phyloP scores from a whole-genome alignment of 2,888 invertebrate genomes.

The Mechanitis messenoides region DNA sequence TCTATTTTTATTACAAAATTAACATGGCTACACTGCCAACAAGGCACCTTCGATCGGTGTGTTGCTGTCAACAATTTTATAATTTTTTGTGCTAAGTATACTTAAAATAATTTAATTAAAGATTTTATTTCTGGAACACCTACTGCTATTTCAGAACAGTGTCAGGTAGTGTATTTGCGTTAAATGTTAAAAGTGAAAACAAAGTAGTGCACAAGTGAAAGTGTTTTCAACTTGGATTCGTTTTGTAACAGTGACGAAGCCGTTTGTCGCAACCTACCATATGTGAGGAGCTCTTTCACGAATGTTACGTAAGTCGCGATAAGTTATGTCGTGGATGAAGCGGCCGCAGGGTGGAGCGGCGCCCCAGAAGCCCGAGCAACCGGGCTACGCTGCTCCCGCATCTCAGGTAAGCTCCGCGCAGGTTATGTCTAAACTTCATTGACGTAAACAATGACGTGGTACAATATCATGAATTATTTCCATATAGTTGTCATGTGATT shows the following conservation, averaged over 20 bases:
- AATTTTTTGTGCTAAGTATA: slow-evolving; percentile 38
- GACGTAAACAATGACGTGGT: slow-evolving; percentile 72
- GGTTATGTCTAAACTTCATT: slow-evolving; percentile 44
- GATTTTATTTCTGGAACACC: slow-evolving; percentile 31
- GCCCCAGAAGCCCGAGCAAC: slow-evolving; percentile 48
- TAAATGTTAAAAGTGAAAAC: slow-evolving; percentile 20
- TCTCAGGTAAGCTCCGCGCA: slow-evolving; percentile 55
- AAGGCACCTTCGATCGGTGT: slow-evolving; percentile 76
- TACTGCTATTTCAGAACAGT: neutral
- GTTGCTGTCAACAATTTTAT: slow-evolving; percentile 65
- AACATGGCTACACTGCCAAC: slow-evolving; percentile 70
- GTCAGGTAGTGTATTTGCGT: slow-evolving; percentile 14
- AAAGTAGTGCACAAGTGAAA: slow-evolving; percentile 54
- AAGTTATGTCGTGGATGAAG: slow-evolving; percentile 72
- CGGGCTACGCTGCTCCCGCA: slow-evolving; percentile 49
- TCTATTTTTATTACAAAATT: slow-evolving; percentile 17
- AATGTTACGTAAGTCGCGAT: slow-evolving; percentile 71
- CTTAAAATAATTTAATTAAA: slow-evolving; percentile 48
- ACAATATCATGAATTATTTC: slow-evolving; percentile 31
- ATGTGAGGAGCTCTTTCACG: slow-evolving; percentile 54
- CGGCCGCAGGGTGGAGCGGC: slow-evolving; percentile 51
- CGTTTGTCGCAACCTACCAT: slow-evolving; percentile 53
- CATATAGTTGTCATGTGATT: slow-evolving; percentile 39
- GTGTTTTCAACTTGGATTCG: slow-evolving; percentile 47
- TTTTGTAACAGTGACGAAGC: slow-evolving; percentile 63